phyloP scores from a whole-genome alignment of 2,888 invertebrate species.

The Cabera pusaria region DNA sequence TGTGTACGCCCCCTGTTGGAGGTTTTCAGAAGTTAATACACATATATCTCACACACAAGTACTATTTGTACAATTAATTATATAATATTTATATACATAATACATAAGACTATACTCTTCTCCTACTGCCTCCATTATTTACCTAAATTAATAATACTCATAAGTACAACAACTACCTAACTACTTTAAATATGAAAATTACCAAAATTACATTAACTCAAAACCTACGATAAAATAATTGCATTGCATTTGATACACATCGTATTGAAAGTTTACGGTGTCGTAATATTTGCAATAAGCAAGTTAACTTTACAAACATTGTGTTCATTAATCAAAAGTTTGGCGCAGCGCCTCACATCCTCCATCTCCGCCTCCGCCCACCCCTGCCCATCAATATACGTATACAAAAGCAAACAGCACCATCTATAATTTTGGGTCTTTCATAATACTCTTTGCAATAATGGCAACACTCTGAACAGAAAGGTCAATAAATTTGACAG shows the following conservation, averaged over 20 bases:
- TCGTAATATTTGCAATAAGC: slow-evolving; percentile 72
- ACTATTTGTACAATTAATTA: too few species aligned
- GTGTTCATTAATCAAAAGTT: slow-evolving; percentile 83
- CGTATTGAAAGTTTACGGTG: slow-evolving; percentile 56
- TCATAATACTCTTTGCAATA: slow-evolving; percentile 41
- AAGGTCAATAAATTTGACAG: slow-evolving; percentile 71
- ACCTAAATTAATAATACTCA: too few species aligned
- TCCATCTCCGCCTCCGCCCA: slow-evolving; percentile 58
- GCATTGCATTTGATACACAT: too few species aligned
- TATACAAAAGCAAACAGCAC: slow-evolving; percentile 33
- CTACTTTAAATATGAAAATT: too few species aligned
- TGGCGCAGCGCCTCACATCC: slow-evolving; percentile 76
- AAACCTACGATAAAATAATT: too few species aligned
- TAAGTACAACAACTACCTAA: too few species aligned
- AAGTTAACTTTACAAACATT: slow-evolving; percentile 77
- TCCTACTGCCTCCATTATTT: too few species aligned
- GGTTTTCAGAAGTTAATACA: background rate
- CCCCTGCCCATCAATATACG: slow-evolving; percentile 43
- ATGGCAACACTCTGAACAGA: slow-evolving; percentile 56
- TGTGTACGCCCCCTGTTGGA: slow-evolving; percentile 5
- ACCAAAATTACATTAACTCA: too few species aligned
- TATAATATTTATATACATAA: too few species aligned
- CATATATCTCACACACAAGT: background rate
- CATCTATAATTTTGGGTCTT: slow-evolving; percentile 50
- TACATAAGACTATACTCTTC: too few species aligned